Conservation (phyloP, 2,797 vertebrate species). For the Capromys pilorides region DNA sequence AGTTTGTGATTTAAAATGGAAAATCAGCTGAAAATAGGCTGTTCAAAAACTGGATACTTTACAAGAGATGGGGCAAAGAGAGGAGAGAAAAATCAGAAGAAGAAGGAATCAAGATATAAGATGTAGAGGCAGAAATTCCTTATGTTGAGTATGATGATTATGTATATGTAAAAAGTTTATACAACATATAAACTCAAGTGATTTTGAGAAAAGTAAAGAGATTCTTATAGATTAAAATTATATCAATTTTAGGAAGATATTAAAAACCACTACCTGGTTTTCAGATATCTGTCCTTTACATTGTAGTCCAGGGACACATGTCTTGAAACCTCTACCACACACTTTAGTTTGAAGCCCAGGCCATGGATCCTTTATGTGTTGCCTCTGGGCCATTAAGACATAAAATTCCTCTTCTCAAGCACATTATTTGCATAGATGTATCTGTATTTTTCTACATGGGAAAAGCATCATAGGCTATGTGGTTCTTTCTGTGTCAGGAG, state of each 20-base stretch:
- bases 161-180: background rate
- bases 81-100: background rate
- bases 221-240: background rate
- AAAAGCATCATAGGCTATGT: background rate
- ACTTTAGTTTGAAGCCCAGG: background rate
- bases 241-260: background rate
- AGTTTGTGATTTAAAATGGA: background rate
- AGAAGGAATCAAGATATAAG: background rate
- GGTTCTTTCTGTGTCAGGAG: background rate
- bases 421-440: background rate
- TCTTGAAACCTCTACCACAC: background rate
- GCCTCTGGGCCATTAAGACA: background rate
- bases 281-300: background rate
- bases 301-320: background rate
- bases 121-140: background rate
- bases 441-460: background rate
- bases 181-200: background rate
- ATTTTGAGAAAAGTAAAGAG: background rate
- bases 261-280: background rate
- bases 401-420: background rate
- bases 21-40: background rate
- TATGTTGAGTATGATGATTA: background rate
- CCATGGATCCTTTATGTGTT: too few relatives aligned
- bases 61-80: background rate
- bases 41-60: background rate